Evolutionary conservation across 2,888 invertebrate genomes (phyloP), one percentile per base, ranked within the genome.

Genomic region (Ectropis crepuscularia): DNA sequence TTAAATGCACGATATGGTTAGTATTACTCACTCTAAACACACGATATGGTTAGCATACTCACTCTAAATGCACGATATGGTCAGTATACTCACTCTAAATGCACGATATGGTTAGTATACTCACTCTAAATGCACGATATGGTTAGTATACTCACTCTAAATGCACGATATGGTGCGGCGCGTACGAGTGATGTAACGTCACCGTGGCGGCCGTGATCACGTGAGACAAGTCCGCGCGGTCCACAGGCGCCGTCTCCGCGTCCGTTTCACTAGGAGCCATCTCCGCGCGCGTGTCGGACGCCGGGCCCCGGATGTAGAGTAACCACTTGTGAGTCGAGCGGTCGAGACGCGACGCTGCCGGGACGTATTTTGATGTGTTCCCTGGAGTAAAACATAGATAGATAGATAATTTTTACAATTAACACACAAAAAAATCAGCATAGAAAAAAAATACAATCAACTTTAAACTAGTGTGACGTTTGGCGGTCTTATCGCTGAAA

Each of bases 241-340:
- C 53, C 2, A 45, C 5, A 9, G 10, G 10, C 41, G 10, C 7
- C 41, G 16, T 28, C 16, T 28, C 16, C 16, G 16, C 16, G 16
- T 28, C 16, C 16, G 16, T 28, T 28, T 28, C 16, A 28, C 16
- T 28, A 28, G 16, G 16, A 28, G 16, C 16, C 45, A n/a, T 41
- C 53, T 6, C 43, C 36, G 11, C 6, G 36, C 7, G 46, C 11
- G 45, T 12, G 28, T 0, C 37, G 6, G 45, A 8, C 45, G n/a
- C 42, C 38, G 64, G 41, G 0, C 66, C 96, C 74, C 97, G 94
- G 2, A 98, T 95, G 90, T 98, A 98, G 61, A 98, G 94, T 89
- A 98, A 95, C 98, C 98, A 98, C 84, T 97, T 97, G 88, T 98
- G 97, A 6, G 96, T 97, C 0, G 96, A 95, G 28, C 94, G 94